Evolutionary conservation across 2,113 vertebrate genomes (phyloP).

Genomic region (Zapus hudsonius): DNA sequence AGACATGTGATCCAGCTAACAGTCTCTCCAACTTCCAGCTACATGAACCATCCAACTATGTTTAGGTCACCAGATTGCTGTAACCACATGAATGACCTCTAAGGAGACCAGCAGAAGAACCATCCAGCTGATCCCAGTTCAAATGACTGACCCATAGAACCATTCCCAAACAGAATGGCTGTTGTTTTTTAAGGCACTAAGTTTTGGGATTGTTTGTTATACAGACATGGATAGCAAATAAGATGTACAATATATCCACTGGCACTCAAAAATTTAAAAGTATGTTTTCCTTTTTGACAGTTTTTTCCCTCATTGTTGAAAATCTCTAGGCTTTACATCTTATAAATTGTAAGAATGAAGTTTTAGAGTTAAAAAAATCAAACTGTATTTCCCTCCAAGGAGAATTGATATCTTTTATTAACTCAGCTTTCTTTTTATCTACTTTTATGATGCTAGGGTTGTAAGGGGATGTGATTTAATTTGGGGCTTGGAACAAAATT

Average conservation of each 20-base stretch:
- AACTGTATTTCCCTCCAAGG: slow-evolving; percentile 1
- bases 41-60: background rate
- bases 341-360: slow-evolving; percentile 37
- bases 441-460: slow-evolving; percentile 59
- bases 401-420: slow-evolving; percentile 45
- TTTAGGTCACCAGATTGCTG: background rate
- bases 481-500: slow-evolving; percentile 59
- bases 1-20: accelerated
- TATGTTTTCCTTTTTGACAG: background rate
- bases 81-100: background rate
- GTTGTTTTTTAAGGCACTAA: background rate
- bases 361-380: slow-evolving; percentile 20
- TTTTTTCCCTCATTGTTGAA: background rate
- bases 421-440: slow-evolving; percentile 54
- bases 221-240: background rate
- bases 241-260: background rate
- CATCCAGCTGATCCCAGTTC: background rate
- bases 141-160: background rate
- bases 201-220: background rate
- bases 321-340: background rate
- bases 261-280: slow-evolving; percentile 28
- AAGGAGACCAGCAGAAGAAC: background rate
- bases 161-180: background rate
- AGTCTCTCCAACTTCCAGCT: background rate
- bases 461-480: slow-evolving; percentile 61